Base-by-base conservation (phyloP, 2,797 vertebrate species). In the Acipenser transmontanus region DNA sequence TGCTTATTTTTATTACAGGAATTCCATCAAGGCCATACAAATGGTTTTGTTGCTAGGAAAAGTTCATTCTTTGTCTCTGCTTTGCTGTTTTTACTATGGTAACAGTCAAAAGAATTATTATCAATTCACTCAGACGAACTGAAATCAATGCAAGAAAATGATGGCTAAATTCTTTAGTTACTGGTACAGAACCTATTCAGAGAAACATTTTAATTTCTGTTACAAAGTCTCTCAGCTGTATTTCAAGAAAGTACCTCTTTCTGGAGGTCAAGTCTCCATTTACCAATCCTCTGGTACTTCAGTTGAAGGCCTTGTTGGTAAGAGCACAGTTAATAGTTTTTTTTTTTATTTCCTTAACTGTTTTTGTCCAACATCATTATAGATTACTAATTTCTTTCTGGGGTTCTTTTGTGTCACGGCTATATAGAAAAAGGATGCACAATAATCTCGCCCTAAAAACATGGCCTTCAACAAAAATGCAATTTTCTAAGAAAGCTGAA, bases 241-340 rank as follows among this genome's bases (percentile, higher is more conserved):
- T 86, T 86, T 82, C 81, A 80, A 77, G 78, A 82, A 77, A 72
- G 74, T 67, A 66, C 75, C 82, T 78, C 77, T 83, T 87, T 77
- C 71, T 80, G 88, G 89, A 93, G 90, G 88, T 92, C 87, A 94
- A 89, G 84, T 79, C 70, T 83, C 81, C 84, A 85, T 86, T 86
- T 88, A 89, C 80, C 83, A 79, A 76, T 81, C 79, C 85, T 85
- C 85, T 77, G 81, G 83, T 89, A 89, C 87, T 93, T 88, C 78
- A 93, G 87, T 79, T 89, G 89, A 93, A 95, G 91, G 87, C 86
- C 89, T 92, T 91, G 84, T 88, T 87, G 88, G 83, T 83, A 85
- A 92, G 90, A 89, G 84, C 85, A 87, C 87, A 83, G 90, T 92
- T 92, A 94, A 93, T 85, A 85, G 88, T 90, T 78, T 88, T 91